A percentile compares a stretch with the other conserved stretches of the same genome.
Conservation (phyloP, 2,888 invertebrate genomes). For the Autographa gamma region DNA sequence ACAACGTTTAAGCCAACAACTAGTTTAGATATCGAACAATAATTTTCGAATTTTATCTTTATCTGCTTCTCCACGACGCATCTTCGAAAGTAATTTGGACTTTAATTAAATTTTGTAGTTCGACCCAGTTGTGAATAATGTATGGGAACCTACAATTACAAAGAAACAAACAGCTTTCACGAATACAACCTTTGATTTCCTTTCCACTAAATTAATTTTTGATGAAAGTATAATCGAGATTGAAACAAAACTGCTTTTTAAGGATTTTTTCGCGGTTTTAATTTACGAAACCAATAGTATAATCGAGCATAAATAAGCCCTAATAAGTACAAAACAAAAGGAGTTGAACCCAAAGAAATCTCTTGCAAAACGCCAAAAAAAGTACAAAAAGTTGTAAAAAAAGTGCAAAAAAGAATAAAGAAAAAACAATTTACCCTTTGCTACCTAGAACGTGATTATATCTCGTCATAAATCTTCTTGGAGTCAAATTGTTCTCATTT, state of each 20-base stretch:
- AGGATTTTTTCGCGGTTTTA: too few species aligned
- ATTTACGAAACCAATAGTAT: too few species aligned
- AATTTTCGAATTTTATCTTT: slow-evolving; percentile 38
- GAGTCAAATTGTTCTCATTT: slow-evolving; percentile 84
- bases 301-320: slow-evolving; percentile 6
- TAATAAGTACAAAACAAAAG: slow-evolving; percentile 8
- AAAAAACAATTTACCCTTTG: slow-evolving; percentile 60
- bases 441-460: slow-evolving; percentile 74
- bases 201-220: slow-evolving; percentile 37
- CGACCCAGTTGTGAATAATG: slow-evolving; percentile 47
- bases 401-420: slow-evolving; percentile 23
- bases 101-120: slow-evolving; percentile 52
- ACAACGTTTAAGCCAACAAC: slow-evolving; percentile 38
- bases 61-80: slow-evolving; percentile 35
- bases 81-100: slow-evolving; percentile 34
- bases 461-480: slow-evolving; percentile 77
- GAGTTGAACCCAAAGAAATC: slow-evolving; percentile 15
- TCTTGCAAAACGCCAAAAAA: slow-evolving; percentile 23
- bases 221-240: slow-evolving; percentile 18
- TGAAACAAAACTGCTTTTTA: too few species aligned
- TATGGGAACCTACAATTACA: slow-evolving; percentile 52
- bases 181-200: slow-evolving; percentile 37
- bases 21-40: slow-evolving; percentile 28
- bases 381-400: slow-evolving; percentile 22
- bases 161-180: slow-evolving; percentile 35